A percentile compares a stretch with the other conserved stretches of the same genome.
These are phyloP conservation scores for Bacillus rossius DNA, from an alignment of 1,140 invertebrate species.

Conservation along the genomic window DNA sequence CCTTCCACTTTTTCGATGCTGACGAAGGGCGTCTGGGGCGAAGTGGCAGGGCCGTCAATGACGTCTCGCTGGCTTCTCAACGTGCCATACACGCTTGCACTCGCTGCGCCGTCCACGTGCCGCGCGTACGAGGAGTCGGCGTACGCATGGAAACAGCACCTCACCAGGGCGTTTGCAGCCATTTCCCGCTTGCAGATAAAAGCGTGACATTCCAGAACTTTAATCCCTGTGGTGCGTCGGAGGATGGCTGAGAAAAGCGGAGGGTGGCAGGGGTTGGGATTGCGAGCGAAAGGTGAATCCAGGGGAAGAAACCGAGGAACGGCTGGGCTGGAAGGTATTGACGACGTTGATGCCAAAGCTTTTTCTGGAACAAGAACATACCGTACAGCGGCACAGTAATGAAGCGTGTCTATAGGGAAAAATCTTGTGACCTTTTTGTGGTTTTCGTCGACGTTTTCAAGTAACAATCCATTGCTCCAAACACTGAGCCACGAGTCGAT, in stretches of 20 bases:
- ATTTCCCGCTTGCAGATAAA: conserved; percentile 97
- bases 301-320: conserved; percentile 88
- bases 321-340: conserved; percentile 37
- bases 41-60: not conserved
- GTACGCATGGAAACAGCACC: conserved; percentile 93
- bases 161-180: conserved; percentile 87
- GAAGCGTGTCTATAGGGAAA: conserved; percentile 94
- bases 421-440: conserved; percentile 92
- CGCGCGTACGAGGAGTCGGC: conserved; percentile 90
- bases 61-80: conserved; percentile 37
- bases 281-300: conserved; percentile 91
- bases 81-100: conserved; percentile 46
- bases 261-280: conserved; percentile 82
- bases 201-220: conserved; percentile 97
- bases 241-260: conserved; percentile 96
- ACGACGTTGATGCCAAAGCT: conserved; percentile 32
- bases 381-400: conserved; percentile 96
- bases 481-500: conserved; percentile 97
- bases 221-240: conserved; percentile 93
- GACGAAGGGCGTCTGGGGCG: conserved; percentile 11
- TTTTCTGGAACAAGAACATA: conserved; percentile 54
- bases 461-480: conserved; percentile 91
- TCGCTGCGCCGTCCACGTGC: conserved; percentile 56
- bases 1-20: conserved; percentile 44
- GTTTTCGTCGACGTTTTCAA: conserved; percentile 96